Percentiles rank a stretch among this genome's conserved stretches.
These are phyloP conservation scores for Drosophila anomelani DNA, from an alignment of 2,888 invertebrate species.

Conservation along the genomic window DNA sequence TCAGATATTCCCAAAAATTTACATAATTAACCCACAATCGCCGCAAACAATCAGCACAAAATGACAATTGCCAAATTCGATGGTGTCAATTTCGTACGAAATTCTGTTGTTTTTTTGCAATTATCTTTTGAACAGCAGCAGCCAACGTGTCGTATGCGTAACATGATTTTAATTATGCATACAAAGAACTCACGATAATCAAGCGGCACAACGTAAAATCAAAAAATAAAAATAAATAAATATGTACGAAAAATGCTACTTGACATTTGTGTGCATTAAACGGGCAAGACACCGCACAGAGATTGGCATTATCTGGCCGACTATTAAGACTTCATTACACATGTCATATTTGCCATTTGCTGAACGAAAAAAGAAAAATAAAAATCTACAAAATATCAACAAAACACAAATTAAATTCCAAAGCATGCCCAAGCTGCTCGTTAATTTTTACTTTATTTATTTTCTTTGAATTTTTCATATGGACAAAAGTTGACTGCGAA, in stretches of 20 bases:
- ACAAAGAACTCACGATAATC: conserved; percentile 48
- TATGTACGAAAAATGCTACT: conserved; percentile 26
- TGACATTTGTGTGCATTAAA: conserved; percentile 61
- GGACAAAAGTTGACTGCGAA: conserved; percentile 57
- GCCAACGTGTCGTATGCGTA: conserved; percentile 71
- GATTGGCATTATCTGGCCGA: conserved; percentile 69
- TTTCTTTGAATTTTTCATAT: conserved; percentile 15
- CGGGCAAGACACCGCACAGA: conserved; percentile 42
- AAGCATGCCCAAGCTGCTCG: conserved; percentile 60
- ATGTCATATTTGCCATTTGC: conserved; percentile 78
- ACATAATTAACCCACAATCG: conserved; percentile 26
- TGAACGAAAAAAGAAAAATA: not conserved
- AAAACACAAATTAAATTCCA: conserved; percentile 45
- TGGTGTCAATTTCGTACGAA: conserved; percentile 33
- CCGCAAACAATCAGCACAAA: conserved; percentile 14
- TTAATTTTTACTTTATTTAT: conserved; percentile 51
- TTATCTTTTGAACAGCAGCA: conserved; percentile 42
- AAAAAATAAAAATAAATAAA: conserved; percentile 16
- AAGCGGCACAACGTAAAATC: conserved; percentile 10
- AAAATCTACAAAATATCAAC: conserved; percentile 25
- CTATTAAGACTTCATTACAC: conserved; percentile 81
- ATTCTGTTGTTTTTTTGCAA: conserved; percentile 20
- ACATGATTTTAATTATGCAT: conserved; percentile 75
- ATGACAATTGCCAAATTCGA: conserved; percentile 34
- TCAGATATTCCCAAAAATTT: conserved; percentile 6